These are phyloP conservation scores for Calyptomena viridis DNA, from an alignment of 2,113 vertebrate genomes.

Conservation along the genomic window DNA sequence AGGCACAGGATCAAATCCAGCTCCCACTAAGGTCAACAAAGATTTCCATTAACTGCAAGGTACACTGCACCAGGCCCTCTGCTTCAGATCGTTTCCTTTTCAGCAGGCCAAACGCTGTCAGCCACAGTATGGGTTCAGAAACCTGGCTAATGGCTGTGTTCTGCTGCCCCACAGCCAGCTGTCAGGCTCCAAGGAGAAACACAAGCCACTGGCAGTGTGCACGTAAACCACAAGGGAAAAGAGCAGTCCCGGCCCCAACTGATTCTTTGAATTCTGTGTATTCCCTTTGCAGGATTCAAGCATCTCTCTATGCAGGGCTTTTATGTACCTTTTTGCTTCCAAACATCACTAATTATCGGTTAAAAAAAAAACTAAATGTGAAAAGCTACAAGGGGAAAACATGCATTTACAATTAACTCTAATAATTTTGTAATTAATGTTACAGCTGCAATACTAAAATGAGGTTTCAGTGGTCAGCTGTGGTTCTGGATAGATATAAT, in stretches of 20 bases:
- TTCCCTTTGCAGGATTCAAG: background rate
- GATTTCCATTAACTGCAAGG: conserved; percentile 30
- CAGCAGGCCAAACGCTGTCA: background rate
- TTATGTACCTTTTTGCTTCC: background rate
- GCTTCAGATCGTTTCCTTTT: background rate
- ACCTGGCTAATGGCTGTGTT: background rate
- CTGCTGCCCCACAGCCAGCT: background rate
- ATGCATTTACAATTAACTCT: background rate
- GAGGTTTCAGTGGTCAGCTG: background rate
- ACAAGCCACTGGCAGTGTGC: background rate
- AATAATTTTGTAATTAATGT: background rate
- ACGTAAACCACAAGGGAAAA: background rate
- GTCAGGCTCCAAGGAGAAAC: conserved; percentile 38
- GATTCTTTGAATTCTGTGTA: conserved; percentile 2
- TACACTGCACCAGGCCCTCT: background rate
- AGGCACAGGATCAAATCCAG: conserved; percentile 29
- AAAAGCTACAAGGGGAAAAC: background rate
- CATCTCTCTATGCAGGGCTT: background rate
- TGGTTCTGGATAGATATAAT: background rate
- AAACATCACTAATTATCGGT: background rate
- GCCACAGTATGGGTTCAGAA: background rate
- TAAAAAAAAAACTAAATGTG: background rate
- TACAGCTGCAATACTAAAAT: background rate
- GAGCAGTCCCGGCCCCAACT: background rate
- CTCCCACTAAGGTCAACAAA: conserved; percentile 10